Base-by-base conservation (phyloP, 2,113 vertebrate species). In the Puffinus mauretanicus region DNA sequence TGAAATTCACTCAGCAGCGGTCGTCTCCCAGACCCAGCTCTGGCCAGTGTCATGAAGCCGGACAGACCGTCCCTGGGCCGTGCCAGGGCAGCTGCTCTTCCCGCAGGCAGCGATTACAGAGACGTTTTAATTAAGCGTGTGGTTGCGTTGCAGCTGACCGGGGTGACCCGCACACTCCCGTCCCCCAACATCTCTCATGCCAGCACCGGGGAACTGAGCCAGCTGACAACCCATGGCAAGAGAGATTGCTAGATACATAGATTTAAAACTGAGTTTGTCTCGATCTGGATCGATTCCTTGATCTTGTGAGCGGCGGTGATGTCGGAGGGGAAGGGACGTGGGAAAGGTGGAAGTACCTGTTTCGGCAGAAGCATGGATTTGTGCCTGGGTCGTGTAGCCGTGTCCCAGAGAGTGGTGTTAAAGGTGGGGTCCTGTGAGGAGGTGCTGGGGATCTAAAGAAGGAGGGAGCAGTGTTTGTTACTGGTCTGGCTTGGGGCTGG, bases 251-350 rank as follows among this genome's bases (percentile, higher is more conserved):
- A 51, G 40, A 64, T 29, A 9, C 0, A 11, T 7, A 25, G 32
- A 22, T 67, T 49, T 78, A 27, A 55, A 87, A 40, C 3, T 4
- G 26, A 27, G 10, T 82, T 75, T 72, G 7, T 69, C 30, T 93
- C 4, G 1, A 2, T 61, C 36, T 80, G 47, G 9, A 64, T 64
- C 0, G 0, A 4, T 70, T 94, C 30, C n/a, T 79, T 42, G 11
- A 60, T 72, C 44, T 19, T 61, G 16, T 67, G 60, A 24, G 22
- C 16, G n/a, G 18, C 3, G 8, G 72, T 25, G 65, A 29, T 66
- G 38, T n/a, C 7, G 2, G 1, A 4, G 2, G 8, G 10, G 24
- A 69, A 70, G 22, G 40, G 40, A 21, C 1, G 1, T 38, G 40
- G 16, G 44, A 73, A 86, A 66, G 40, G 25, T 78, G n/a, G 55